Percentiles rank a stretch among this genome's conserved stretches.
These are phyloP conservation scores for Probaryconus sp. DNA, from an alignment of 1,140 invertebrate species.

Conservation along the genomic window DNA sequence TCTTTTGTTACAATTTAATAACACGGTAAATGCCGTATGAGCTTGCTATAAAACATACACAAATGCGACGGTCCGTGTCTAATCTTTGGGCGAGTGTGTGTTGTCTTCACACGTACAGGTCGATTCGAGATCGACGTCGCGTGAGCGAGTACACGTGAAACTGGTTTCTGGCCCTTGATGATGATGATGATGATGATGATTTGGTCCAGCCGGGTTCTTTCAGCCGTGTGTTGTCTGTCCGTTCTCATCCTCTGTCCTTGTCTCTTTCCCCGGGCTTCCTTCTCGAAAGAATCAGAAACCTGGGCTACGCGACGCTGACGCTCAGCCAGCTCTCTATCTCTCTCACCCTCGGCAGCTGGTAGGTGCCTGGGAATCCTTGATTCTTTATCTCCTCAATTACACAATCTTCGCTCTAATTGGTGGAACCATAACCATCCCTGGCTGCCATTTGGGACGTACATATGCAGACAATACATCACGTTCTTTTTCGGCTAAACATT, in stretches of 20 bases:
- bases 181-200: slow-evolving; percentile 66
- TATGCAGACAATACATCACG: slow-evolving; percentile 44
- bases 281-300: slow-evolving; percentile 1
- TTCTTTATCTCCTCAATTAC: slow-evolving; percentile 71
- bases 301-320: slow-evolving; percentile 24
- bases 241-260: slow-evolving; percentile 17
- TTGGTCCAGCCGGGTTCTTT: slow-evolving; percentile 59
- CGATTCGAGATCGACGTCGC: slow-evolving; percentile 45
- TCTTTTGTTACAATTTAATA: too few relatives aligned
- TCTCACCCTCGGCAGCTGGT: slow-evolving; percentile 69
- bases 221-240: slow-evolving; percentile 34
- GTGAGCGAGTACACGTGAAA: slow-evolving; percentile 63
- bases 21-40: slow-evolving; percentile 2
- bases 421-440: slow-evolving; percentile 56
- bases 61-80: slow-evolving; percentile 43
- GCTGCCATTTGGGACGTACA: slow-evolving; percentile 21
- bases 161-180: slow-evolving; percentile 65
- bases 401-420: slow-evolving; percentile 67
- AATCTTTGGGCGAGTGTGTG: slow-evolving; percentile 26
- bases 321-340: too few relatives aligned
- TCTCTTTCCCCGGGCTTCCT: slow-evolving; percentile 15
- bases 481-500: slow-evolving; percentile 33
- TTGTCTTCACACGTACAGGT: slow-evolving; percentile 9
- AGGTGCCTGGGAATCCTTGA: slow-evolving; percentile 71
- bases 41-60: slow-evolving; percentile 48